phyloP scores from a whole-genome alignment of 1,140 invertebrate species.

The Dinoponera quadriceps region DNA sequence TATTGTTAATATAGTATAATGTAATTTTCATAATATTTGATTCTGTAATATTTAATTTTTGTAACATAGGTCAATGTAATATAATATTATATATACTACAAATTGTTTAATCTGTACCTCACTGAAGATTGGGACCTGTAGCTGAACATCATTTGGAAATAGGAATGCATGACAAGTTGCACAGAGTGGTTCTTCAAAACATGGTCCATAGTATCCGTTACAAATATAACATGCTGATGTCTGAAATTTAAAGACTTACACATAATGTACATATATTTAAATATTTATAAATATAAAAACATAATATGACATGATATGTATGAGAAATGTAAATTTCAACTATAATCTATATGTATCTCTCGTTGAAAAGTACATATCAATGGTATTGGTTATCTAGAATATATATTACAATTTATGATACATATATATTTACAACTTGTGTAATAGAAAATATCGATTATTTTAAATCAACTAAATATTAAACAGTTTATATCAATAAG shows the following conservation, averaged over 20 bases:
- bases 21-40: background rate
- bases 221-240: slow-evolving; percentile 92
- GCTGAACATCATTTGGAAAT: slow-evolving; percentile 91
- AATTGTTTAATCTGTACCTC: slow-evolving; percentile 68
- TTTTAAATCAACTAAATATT: background rate
- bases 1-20: slow-evolving; percentile 6
- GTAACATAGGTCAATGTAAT: too few species aligned
- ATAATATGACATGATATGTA: background rate
- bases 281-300: background rate
- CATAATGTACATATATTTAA: background rate
- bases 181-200: slow-evolving; percentile 96
- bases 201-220: slow-evolving; percentile 96
- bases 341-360: background rate
- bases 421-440: too few species aligned
- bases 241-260: slow-evolving; percentile 83
- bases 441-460: background rate
- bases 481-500: too few species aligned
- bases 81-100: slow-evolving; percentile 23
- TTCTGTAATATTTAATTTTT: too few species aligned
- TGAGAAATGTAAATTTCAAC: background rate
- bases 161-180: slow-evolving; percentile 96
- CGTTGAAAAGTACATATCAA: background rate
- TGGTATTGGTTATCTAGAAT: background rate
- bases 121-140: slow-evolving; percentile 87
- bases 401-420: too few species aligned